Evolutionary conservation across 2,797 vertebrate species (phyloP), one percentile per base, ranked within the genome.

Genomic region (Muscicapa comitata): DNA sequence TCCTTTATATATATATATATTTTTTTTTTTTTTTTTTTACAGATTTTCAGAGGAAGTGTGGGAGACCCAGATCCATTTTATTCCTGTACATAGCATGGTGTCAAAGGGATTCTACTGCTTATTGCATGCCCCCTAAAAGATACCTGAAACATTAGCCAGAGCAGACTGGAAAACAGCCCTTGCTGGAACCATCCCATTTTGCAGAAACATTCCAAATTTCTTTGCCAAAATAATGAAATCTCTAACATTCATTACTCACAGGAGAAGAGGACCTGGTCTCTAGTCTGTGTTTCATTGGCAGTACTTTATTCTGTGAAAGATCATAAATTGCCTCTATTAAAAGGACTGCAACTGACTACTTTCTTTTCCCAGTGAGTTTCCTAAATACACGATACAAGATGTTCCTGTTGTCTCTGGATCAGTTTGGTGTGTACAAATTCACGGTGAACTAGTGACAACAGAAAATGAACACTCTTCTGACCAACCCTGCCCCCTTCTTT

Each of bases 71-170:
- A 7, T 40, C 28, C 13, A 11, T 59, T 72, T 72, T 31, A 23
- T 73, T 65, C 23, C 47, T 68, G 7, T 28, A 18, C 0, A 0
- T 14, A 53, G 7, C 7, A 17, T 9, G 12, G 4, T 33, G 6
- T 57, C 72, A 55, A 63, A 48, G 7, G 21, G 29, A 83, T 73
- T 55, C 17, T 57, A 7, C 17, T 61, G 25, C 47, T 61, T 11
- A 35, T 33, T 92, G 11, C 16, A 24, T 47, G 15, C 5, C 3
- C 5, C 16, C 6, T 31, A n/a, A 89, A 76, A 86, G 11, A 53
- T 14, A 12, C 8, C 51, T 62, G 47, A 73, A 70, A 29, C 17
- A 24, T 33, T 37, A 77, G 10, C 18, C n/a, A 58, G 47, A 94
- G 29, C 29, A 80, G 42, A 33, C 16, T 62, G 31, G 48, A 77